Conservation (phyloP, 2,113 vertebrate species). For the Taxidea taxus region DNA sequence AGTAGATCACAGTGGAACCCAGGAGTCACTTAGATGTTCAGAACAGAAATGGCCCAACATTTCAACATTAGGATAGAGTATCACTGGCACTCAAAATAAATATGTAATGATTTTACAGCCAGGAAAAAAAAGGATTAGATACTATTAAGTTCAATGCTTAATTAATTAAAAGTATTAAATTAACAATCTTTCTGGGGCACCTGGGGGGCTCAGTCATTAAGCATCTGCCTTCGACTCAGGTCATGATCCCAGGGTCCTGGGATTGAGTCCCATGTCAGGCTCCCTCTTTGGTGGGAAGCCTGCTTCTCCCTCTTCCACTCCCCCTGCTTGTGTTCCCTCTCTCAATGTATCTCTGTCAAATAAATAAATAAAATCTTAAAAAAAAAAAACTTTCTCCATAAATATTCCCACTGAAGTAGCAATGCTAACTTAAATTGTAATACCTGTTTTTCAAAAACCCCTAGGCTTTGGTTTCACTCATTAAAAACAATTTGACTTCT, state of each 20-base stretch:
- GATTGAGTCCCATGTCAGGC: no score
- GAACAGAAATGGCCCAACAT: background rate
- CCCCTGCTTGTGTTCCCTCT: no score
- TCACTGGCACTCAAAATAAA: background rate
- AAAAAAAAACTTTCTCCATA: background rate
- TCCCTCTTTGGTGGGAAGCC: no score
- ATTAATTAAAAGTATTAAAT: conserved; percentile 28
- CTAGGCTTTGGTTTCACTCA: background rate
- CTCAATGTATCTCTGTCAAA: no score
- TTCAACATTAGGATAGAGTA: background rate
- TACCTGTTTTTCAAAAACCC: background rate
- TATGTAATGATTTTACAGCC: background rate
- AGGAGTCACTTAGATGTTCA: background rate
- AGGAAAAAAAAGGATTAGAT: background rate
- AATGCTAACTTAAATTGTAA: conserved; percentile 5
- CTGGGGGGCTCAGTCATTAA: no score
- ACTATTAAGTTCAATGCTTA: conserved; percentile 3
- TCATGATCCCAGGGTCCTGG: no score
- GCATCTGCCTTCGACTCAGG: no score
- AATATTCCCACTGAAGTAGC: background rate
- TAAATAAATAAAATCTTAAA: no score
- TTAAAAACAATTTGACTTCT: background rate
- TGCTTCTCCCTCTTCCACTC: no score
- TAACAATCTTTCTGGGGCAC: background rate
- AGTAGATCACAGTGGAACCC: background rate